These are phyloP conservation scores for Hemistola chrysoprasaria DNA, from an alignment of 2,888 invertebrate genomes.

Conservation along the genomic window DNA sequence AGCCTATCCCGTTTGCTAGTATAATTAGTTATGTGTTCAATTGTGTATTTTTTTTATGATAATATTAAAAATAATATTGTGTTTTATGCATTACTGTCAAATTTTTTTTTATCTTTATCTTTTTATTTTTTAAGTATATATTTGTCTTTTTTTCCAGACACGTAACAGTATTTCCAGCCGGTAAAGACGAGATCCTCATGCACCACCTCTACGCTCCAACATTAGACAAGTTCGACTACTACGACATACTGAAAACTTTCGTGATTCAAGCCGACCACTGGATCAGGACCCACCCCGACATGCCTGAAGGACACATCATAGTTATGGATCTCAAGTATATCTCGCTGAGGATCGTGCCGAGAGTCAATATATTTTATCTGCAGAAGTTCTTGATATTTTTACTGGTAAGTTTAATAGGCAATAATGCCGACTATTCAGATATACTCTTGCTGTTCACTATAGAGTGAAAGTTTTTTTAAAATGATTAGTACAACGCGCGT, in stretches of 20 bases:
- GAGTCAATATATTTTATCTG: slow-evolving; percentile 58
- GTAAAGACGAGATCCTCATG: slow-evolving; percentile 53
- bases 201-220: slow-evolving; percentile 53
- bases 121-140: too few relatives aligned
- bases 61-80: too few relatives aligned
- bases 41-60: too few relatives aligned
- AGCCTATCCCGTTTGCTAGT: too few relatives aligned
- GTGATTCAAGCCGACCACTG: slow-evolving; percentile 56
- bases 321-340: slow-evolving; percentile 58
- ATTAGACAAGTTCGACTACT: slow-evolving; percentile 55
- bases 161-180: slow-evolving; percentile 44
- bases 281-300: slow-evolving; percentile 39
- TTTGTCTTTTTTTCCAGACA: slow-evolving; percentile 39
- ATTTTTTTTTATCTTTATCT: too few relatives aligned
- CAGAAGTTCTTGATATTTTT: slow-evolving; percentile 59
- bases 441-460: too few relatives aligned
- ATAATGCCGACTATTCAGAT: too few relatives aligned
- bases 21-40: too few relatives aligned
- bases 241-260: slow-evolving; percentile 56
- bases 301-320: slow-evolving; percentile 58
- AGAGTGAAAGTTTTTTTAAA: too few relatives aligned
- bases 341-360: slow-evolving; percentile 54
- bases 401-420: slow-evolving; percentile 62
- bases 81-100: too few relatives aligned
- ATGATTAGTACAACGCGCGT: too few relatives aligned